A percentile compares a stretch with the other conserved stretches of the same genome.
Evolutionary conservation across 2,888 invertebrate species (phyloP).

Genomic region (Zaprionus bogoriensis): DNA sequence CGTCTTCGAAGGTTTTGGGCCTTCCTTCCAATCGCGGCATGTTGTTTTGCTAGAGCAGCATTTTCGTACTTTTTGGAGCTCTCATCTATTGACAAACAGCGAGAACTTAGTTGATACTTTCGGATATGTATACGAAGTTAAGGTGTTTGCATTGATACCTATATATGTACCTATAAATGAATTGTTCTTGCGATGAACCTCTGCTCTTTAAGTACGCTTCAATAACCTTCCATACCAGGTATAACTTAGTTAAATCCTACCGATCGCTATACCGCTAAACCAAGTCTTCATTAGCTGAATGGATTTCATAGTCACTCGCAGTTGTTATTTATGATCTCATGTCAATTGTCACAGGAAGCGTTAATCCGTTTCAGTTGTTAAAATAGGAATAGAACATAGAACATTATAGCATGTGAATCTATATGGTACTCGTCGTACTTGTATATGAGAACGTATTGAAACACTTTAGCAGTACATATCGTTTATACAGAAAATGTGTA

Average conservation of each 20-base stretch:
- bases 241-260: neutral
- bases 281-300: neutral
- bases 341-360: constrained; percentile 55
- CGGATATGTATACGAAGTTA: too few relatives aligned
- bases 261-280: neutral
- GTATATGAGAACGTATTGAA: constrained; percentile 5
- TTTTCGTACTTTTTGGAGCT: too few relatives aligned
- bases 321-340: constrained; percentile 54
- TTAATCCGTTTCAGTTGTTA: constrained; percentile 40
- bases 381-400: constrained; percentile 11
- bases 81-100: too few relatives aligned
- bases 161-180: too few relatives aligned
- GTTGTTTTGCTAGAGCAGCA: too few relatives aligned
- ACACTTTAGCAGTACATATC: constrained; percentile 66
- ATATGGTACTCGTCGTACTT: constrained; percentile 16
- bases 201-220: too few relatives aligned
- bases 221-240: too few relatives aligned
- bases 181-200: too few relatives aligned
- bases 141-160: too few relatives aligned
- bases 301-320: neutral
- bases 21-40: too few relatives aligned
- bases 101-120: too few relatives aligned
- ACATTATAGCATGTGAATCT: constrained; percentile 6
- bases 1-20: too few relatives aligned
- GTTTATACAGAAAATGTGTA: constrained; percentile 46